phyloP scores from a whole-genome alignment of 1,140 invertebrate species.

The Delia radicum region DNA sequence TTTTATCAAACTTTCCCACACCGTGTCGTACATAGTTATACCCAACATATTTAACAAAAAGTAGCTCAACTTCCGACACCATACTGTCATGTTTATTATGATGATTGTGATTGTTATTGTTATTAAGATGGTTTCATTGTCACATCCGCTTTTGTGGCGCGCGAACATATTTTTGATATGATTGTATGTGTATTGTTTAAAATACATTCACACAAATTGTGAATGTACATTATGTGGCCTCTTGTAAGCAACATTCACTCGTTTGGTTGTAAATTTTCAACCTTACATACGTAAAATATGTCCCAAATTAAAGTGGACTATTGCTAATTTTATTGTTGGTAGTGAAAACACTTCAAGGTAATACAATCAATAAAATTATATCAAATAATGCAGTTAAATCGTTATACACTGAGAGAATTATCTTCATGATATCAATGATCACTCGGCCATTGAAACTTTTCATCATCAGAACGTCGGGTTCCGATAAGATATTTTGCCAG shows the following conservation, averaged over 20 bases:
- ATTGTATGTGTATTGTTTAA: neutral
- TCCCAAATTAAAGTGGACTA: too few species aligned
- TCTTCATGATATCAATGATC: too few species aligned
- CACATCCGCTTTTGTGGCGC: conserved; percentile 14
- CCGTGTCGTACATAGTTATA: neutral
- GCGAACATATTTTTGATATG: conserved; percentile 20
- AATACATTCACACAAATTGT: neutral
- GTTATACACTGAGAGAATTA: too few species aligned
- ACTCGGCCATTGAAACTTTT: too few species aligned
- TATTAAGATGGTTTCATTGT: conserved; percentile 23
- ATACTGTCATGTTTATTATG: conserved; percentile 18
- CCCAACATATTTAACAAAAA: conserved; percentile 13
- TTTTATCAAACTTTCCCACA: neutral
- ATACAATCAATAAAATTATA: too few species aligned
- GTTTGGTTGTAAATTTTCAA: neutral
- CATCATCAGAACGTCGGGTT: too few species aligned
- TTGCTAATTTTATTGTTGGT: too few species aligned
- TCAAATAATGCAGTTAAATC: too few species aligned
- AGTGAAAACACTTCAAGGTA: too few species aligned
- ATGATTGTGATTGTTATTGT: conserved; percentile 12
- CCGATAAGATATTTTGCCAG: too few species aligned
- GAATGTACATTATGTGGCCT: neutral
- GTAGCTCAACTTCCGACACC: conserved; percentile 23
- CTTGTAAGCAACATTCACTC: neutral
- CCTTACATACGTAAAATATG: too few species aligned